phyloP scores from a whole-genome alignment of 2,113 vertebrate species.

The Scomber colias region DNA sequence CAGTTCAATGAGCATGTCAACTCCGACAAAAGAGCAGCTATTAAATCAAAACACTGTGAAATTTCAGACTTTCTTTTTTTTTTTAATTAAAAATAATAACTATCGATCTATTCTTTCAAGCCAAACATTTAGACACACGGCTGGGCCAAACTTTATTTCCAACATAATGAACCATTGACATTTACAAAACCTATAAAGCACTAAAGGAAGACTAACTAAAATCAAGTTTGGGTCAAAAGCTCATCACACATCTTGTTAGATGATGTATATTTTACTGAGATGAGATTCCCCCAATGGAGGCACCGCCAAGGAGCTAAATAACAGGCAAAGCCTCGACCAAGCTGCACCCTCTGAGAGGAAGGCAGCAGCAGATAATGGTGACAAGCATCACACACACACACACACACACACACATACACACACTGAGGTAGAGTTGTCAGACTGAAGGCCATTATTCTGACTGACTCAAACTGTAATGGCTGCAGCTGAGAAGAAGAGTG shows the following conservation, averaged over 20 bases:
- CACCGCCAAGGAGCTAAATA: conserved; percentile 51
- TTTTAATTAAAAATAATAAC: not conserved
- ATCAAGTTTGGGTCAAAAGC: not conserved
- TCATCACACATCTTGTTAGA: conserved; percentile 45
- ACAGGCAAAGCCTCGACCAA: conserved; percentile 30
- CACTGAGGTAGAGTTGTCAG: conserved; percentile 36
- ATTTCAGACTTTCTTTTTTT: no score
- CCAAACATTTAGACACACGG: no score
- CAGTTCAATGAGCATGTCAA: not conserved
- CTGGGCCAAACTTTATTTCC: not conserved
- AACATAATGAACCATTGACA: no score
- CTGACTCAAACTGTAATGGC: conserved; percentile 50
- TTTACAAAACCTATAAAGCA: no score
- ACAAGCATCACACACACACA: conserved; percentile 18
- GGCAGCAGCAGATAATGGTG: conserved; percentile 52
- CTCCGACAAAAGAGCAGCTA: not conserved
- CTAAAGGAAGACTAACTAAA: no score
- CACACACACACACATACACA: not conserved
- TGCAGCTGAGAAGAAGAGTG: conserved; percentile 42
- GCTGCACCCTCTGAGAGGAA: conserved; percentile 44
- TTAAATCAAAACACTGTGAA: not conserved
- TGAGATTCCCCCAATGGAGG: conserved; percentile 30
- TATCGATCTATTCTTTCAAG: no score
- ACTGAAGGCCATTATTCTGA: conserved; percentile 62
- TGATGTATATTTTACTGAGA: conserved; percentile 55